phyloP scores from a whole-genome alignment of 2,888 invertebrate species.

The Ochropleura plecta region DNA sequence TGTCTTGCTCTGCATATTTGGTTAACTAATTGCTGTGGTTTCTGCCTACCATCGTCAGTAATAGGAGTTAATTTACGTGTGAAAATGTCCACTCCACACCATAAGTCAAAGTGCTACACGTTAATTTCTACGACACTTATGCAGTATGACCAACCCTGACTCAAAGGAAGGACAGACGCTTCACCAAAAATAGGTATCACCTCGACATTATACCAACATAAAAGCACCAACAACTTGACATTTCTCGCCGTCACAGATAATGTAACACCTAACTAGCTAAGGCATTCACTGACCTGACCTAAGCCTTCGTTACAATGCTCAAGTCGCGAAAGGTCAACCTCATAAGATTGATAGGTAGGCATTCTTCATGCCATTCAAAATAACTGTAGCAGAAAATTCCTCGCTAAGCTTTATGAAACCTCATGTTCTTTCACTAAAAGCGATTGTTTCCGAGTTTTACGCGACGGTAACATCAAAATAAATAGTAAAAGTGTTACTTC shows the following conservation, averaged over 20 bases:
- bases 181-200: slow-evolving; percentile 68
- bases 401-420: slow-evolving; percentile 24
- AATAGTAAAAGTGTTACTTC: slow-evolving; percentile 34
- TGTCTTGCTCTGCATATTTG: slow-evolving; percentile 19
- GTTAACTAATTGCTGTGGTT: not conserved
- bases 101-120: slow-evolving; percentile 29
- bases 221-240: slow-evolving; percentile 68
- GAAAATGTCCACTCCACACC: slow-evolving; percentile 2
- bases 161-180: slow-evolving; percentile 35
- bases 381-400: slow-evolving; percentile 47
- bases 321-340: slow-evolving; percentile 48
- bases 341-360: slow-evolving; percentile 50
- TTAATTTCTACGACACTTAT: slow-evolving; percentile 49
- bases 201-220: slow-evolving; percentile 66
- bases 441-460: slow-evolving; percentile 40
- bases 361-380: slow-evolving; percentile 43
- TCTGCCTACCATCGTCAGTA: too few species aligned
- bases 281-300: slow-evolving; percentile 51
- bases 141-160: slow-evolving; percentile 41
- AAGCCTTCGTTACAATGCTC: slow-evolving; percentile 49
- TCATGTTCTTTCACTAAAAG: slow-evolving; percentile 40
- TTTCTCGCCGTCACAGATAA: slow-evolving; percentile 68
- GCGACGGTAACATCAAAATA: slow-evolving; percentile 47
- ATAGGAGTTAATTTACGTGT: too few species aligned
- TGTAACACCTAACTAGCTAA: slow-evolving; percentile 62